Evolutionary conservation across 1,140 invertebrate genomes (phyloP), one percentile per base, ranked within the genome.

Genomic region (Oedothorax gibbosus): DNA sequence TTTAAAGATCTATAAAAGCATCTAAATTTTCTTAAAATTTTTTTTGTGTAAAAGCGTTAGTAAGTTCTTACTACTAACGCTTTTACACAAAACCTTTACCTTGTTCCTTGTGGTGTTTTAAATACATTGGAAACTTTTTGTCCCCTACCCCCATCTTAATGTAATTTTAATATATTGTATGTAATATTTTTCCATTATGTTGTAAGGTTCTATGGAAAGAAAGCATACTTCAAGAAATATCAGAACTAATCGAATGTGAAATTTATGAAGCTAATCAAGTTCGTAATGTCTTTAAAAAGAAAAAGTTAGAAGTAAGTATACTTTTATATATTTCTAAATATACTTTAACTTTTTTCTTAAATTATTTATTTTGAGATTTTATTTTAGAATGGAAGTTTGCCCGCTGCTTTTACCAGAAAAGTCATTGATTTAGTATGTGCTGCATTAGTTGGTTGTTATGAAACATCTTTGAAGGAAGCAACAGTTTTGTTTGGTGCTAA

Each of bases 221-320:
- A 77, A 20, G 20, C 12, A 50, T 15, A 51, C 21, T 77, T 9
- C 75, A 51, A 77, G 75, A 77, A 65, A 54, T 77, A 18, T 49
- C 57, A 20, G 51, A 62, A 12, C 18, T 77, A 14, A 9, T 62
- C 12, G 50, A 77, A 77, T 2, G 15, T 20, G 9, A 64, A 77
- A 62, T 64, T 12, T 51, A 50, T 18, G 75, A 77, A 20, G 49
- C 49, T 18, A 77, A 77, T 50, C 57, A 65, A 65, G 53, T 54
- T n/a, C 65, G 49, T 51, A 64, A 64, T 12, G 20, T 65, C 18
- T 77, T 77, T 64, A 65, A 65, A 54, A 65, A 50, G 18, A 65
- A 65, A 21, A 77, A 77, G 65, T 65, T 14, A 18, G 60, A 77
- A 49, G 75, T 77, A 62, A 60, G n/a, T 75, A n/a, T 57, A 21